Evolutionary conservation across 92 coral and sea anemone genomes (phyloP).

Genomic region (Parazoanthus atlanticus): DNA sequence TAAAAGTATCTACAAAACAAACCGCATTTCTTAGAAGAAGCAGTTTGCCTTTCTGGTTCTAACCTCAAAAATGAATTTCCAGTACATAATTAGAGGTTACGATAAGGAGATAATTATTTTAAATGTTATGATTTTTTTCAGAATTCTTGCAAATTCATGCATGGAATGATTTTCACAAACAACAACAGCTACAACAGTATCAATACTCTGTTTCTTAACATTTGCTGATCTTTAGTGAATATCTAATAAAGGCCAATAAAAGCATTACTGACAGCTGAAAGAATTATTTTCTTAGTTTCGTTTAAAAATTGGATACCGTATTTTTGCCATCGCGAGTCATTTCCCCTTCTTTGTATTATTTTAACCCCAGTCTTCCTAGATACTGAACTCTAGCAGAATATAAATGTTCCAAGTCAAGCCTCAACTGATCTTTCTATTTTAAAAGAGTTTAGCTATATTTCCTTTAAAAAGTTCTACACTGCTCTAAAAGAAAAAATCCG

Average conservation of each 20-base stretch:
- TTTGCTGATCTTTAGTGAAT: no score
- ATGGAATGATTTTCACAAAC: background rate
- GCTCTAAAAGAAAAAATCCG: no score
- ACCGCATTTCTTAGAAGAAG: background rate
- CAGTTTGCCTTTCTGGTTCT: background rate
- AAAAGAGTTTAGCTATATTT: background rate
- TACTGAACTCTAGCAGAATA: background rate
- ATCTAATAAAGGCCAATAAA: no score
- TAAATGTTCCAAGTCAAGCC: no score
- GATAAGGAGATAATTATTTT: background rate
- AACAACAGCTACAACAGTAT: background rate
- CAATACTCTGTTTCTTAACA: no score
- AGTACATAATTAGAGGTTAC: background rate
- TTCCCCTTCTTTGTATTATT: background rate
- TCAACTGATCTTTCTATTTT: background rate
- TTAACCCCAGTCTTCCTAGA: background rate
- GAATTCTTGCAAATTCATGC: background rate
- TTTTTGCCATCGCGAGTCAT: background rate
- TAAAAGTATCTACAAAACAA: slow-evolving; percentile 12
- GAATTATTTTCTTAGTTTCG: no score
- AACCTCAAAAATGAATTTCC: background rate
- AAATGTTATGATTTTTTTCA: background rate
- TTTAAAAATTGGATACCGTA: no score
- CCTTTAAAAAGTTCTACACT: background rate
- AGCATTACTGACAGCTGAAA: no score